These are phyloP conservation scores for Chlorops oryzae DNA, from an alignment of 1,140 invertebrate species.

Conservation along the genomic window DNA sequence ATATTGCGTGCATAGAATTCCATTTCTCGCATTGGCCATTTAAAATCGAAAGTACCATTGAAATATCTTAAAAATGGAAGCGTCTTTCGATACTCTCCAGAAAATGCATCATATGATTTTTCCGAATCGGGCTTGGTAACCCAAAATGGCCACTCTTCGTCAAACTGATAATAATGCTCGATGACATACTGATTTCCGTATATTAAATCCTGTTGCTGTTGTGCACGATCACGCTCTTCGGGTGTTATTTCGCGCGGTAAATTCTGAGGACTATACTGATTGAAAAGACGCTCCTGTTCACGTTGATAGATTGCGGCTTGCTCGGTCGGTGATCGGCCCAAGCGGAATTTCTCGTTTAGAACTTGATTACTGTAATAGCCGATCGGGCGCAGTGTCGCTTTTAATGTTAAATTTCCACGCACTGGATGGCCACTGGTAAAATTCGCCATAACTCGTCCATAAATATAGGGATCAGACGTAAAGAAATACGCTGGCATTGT, in stretches of 20 bases:
- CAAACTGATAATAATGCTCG: constrained; percentile 69
- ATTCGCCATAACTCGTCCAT: constrained; percentile 85
- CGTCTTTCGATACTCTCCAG: constrained; percentile 49
- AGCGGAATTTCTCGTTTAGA: constrained; percentile 42
- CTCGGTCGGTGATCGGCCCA: constrained; percentile 39
- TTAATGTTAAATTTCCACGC: constrained; percentile 77
- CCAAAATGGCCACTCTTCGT: constrained; percentile 75
- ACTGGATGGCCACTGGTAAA: constrained; percentile 84
- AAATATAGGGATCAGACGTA: constrained; percentile 72
- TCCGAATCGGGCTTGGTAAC: constrained; percentile 53
- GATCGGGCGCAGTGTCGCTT: constrained; percentile 67
- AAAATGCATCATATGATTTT: constrained; percentile 33
- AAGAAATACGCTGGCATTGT: constrained; percentile 92
- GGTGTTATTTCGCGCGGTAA: constrained; percentile 19
- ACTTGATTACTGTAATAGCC: constrained; percentile 52
- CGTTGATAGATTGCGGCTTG: constrained; percentile 25
- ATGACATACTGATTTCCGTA: constrained; percentile 54
- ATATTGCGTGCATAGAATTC: constrained; percentile 58
- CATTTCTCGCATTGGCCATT: constrained; percentile 76
- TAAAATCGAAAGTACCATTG: constrained; percentile 78
- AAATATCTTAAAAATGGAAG: constrained; percentile 70
- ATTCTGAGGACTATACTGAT: constrained; percentile 29
- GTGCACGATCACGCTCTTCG: constrained; percentile 26
- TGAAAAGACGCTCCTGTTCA: constrained; percentile 32
- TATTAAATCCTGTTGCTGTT: constrained; percentile 31